Percentiles rank a stretch among this genome's conserved stretches.
These are phyloP conservation scores for Megamerina dolium DNA, from an alignment of 2,888 invertebrate species.

Conservation along the genomic window DNA sequence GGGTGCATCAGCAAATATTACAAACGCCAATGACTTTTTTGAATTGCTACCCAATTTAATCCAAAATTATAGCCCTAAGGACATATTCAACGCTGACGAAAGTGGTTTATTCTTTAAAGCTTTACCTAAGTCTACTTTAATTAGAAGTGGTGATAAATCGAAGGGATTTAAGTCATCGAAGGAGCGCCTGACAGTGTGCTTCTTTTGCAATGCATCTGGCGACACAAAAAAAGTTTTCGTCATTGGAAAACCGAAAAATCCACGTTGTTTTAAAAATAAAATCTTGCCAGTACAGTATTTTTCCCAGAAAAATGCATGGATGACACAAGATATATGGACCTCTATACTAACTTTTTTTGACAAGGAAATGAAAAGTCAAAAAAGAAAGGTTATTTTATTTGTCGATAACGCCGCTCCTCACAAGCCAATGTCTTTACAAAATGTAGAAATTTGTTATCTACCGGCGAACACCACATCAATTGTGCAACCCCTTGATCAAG, in stretches of 20 bases:
- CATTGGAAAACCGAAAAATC: slow-evolving; percentile 18
- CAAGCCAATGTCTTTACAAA: slow-evolving; percentile 13
- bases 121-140: slow-evolving; percentile 12
- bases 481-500: no score
- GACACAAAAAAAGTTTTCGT: slow-evolving; percentile 19
- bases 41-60: background rate
- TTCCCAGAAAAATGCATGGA: slow-evolving; percentile 17
- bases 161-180: slow-evolving; percentile 13
- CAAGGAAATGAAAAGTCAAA: slow-evolving; percentile 17
- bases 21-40: no score
- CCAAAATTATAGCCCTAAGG: background rate
- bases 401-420: no score
- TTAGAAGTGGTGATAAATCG: background rate
- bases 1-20: no score
- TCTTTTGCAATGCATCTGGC: slow-evolving; percentile 19
- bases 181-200: slow-evolving; percentile 17
- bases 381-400: slow-evolving; percentile 20
- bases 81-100: no score
- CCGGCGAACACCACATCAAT: slow-evolving; percentile 18
- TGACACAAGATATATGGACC: slow-evolving; percentile 18
- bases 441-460: slow-evolving; percentile 16
- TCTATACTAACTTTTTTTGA: slow-evolving; percentile 17
- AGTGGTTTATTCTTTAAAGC: slow-evolving; percentile 17
- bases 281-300: slow-evolving; percentile 16
- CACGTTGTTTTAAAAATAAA: slow-evolving; percentile 18